Evolutionary conservation across 2,797 vertebrate genomes (phyloP).

Genomic region (Limosa lapponica): DNA sequence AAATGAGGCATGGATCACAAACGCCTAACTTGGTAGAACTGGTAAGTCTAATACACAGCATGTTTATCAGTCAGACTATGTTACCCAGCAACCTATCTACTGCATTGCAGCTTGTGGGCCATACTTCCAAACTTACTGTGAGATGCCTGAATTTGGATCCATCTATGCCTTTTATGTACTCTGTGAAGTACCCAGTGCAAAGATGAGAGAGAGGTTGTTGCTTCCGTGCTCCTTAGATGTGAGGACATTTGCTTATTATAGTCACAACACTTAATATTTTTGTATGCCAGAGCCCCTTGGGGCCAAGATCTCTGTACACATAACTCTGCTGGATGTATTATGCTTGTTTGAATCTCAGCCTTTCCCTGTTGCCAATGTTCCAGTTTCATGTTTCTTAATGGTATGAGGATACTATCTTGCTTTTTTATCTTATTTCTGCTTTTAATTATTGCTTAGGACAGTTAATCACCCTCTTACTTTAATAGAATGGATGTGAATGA

Average conservation of each 20-base stretch:
- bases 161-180: not conserved
- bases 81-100: not conserved
- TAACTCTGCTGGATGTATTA: not conserved
- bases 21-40: not conserved
- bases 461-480: not conserved
- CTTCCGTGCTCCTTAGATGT: not conserved
- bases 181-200: not conserved
- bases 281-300: not conserved
- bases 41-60: not conserved
- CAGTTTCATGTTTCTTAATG: not conserved
- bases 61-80: not conserved
- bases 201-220: not conserved
- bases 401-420: not conserved
- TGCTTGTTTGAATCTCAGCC: not conserved
- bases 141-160: not conserved
- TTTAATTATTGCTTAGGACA: not conserved
- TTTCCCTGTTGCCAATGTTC: not conserved
- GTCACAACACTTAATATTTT: not conserved
- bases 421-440: not conserved
- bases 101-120: not conserved
- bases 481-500: not conserved
- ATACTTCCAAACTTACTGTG: not conserved
- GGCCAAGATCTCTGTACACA: not conserved
- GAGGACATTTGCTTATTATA: not conserved
- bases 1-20: not conserved